Evolutionary conservation across 2,113 vertebrate species (phyloP), one percentile per base, ranked within the genome.

Genomic region (Petrocephalus zakoni): DNA sequence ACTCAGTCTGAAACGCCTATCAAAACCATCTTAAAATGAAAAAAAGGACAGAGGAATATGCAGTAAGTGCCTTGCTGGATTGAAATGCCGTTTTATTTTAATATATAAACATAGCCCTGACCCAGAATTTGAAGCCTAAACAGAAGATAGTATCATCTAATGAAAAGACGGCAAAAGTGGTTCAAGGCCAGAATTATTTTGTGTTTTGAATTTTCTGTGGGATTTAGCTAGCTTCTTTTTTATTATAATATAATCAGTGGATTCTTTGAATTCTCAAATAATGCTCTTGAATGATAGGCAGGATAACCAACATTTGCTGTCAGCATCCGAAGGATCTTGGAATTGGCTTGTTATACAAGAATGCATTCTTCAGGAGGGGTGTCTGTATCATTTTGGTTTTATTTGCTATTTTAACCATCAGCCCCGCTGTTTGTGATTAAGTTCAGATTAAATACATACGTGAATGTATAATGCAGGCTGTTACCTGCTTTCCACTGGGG

Each of bases 161-260:
- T 94, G 93, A 94, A 92, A 94, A 78, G 90, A 93, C 61, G 86
- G 92, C 91, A 94, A 95, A 88, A 88, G 84, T 90, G 86, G 92
- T 95, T 94, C 93, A 95, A 95, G 94, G 94, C 93, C 93, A 95
- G 88, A 94, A 91, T 92, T 92, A 92, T 93, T 92, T 93, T 94
- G 90, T 90, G 92, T 94, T 85, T 90, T 91, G 93, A 93, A 95
- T 95, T 96, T 95, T 93, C 94, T 93, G 88, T 91, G 94, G 94
- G 94, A 96, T 95, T 95, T 94, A 94, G 93, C 88, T 93, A 95
- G 95, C 96, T 95, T 94, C 22, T 0, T 94, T 94, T 92, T 91
- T 91, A 93, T 94, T 93, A 94, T 93, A 95, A 96, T 95, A 93
- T 93, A 94, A 96, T 95, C 95, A 95, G 93, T 92, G 94, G 94